Base-by-base conservation (phyloP, 2,113 vertebrate genomes). In the Neotragus pygmaeus region DNA sequence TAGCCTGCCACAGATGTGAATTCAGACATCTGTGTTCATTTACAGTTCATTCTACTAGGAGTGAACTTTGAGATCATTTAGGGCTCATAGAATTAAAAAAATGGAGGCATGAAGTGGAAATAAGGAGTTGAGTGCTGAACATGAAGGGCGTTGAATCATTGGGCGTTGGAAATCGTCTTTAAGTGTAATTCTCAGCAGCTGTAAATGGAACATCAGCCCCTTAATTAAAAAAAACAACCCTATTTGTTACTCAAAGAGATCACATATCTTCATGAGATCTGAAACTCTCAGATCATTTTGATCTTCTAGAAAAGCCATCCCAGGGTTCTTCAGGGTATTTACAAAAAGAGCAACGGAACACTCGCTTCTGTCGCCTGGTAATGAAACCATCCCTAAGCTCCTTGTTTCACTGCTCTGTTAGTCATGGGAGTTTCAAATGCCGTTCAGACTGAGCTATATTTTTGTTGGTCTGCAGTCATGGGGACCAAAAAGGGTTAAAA, bases 301-400 rank as follows among this genome's bases (percentile, higher is more conserved):
- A 95, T 96, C 89, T 93, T 98, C 97, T 95, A 98, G 95, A 97
- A 96, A 95, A 97, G 96, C 89, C 97, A 64, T 97, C 94, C 92
- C 58, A 75, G 93, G 11, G 60, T 73, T 94, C 98, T 98, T 96
- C 45, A 88, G 97, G 57, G 96, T 95, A 91, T 97, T 98, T 98
- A 95, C 66, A 95, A 93, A 94, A 96, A 97, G 98, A 98, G 97
- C 96, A 98, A 93, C 97, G 73, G 95, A 97, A 47, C 86, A 81
- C 97, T 98, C 97, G 96, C 98, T 98, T 98, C 94, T 98, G 93
- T 85, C 96, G 96, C 87, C 47, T 62, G 96, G 95, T 98, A 98
- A 98, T 98, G 97, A 97, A 98, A 97, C 94, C 97, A 96, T 97
- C 87, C 94, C 92, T 36, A 96, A 96, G 57, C 91, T 94, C 92